Conservation (phyloP, 1,140 invertebrate species). For the Sycophaga agraensis region DNA sequence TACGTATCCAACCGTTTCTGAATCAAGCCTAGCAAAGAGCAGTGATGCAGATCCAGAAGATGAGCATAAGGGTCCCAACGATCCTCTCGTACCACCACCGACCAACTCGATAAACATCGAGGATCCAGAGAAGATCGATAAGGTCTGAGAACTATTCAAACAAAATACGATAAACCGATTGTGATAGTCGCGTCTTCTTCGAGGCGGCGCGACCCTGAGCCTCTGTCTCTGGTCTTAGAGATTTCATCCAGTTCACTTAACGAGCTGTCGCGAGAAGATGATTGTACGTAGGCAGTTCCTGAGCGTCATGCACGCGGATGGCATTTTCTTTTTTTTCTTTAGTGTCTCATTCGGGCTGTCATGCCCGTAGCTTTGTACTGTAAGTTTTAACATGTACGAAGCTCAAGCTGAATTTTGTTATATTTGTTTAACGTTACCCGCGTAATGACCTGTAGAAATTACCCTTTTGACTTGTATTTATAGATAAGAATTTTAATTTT, state of each 20-base stretch:
- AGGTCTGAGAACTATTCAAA: slow-evolving; percentile 34
- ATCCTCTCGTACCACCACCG: too few relatives aligned
- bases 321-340: background rate
- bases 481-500: too few relatives aligned
- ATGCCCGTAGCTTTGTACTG: too few relatives aligned
- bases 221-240: slow-evolving; percentile 34
- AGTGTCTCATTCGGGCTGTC: too few relatives aligned
- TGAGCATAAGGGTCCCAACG: background rate
- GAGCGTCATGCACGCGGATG: background rate
- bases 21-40: slow-evolving; percentile 39
- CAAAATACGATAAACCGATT: slow-evolving; percentile 35
- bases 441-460: too few relatives aligned
- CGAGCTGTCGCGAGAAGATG: background rate
- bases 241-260: slow-evolving; percentile 32
- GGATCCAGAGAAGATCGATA: slow-evolving; percentile 45
- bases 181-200: slow-evolving; percentile 49
- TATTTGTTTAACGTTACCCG: too few relatives aligned
- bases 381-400: too few relatives aligned
- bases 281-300: background rate
- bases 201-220: background rate
- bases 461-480: too few relatives aligned
- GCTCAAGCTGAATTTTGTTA: too few relatives aligned
- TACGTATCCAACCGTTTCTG: slow-evolving; percentile 38
- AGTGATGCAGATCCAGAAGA: slow-evolving; percentile 38
- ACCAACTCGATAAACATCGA: slow-evolving; percentile 40